phyloP scores from a whole-genome alignment of 2,113 vertebrate genomes.

The Pomatostomus ruficeps region DNA sequence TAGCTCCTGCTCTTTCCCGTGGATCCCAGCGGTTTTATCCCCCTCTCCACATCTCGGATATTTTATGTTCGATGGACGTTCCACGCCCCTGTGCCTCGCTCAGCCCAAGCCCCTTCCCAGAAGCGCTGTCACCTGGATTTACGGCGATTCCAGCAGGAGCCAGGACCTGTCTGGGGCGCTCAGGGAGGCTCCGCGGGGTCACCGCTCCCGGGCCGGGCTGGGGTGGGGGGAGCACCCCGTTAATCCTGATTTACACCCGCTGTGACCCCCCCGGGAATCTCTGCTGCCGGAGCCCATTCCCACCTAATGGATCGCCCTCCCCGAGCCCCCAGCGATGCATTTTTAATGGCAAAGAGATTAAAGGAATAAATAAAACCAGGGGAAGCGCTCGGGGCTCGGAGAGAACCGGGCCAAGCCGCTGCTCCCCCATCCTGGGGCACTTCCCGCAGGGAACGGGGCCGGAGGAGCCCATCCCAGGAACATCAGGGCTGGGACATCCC shows the following conservation, averaged over 20 bases:
- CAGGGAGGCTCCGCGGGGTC: neutral
- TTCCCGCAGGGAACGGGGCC: fast-evolving
- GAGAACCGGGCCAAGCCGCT: fast-evolving
- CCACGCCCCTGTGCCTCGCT: neutral
- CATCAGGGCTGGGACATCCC: neutral
- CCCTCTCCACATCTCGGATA: fast-evolving
- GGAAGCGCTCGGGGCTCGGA: neutral
- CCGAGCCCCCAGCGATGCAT: neutral
- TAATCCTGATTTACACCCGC: neutral
- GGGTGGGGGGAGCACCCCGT: fast-evolving
- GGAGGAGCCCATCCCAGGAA: neutral
- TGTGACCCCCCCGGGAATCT: neutral
- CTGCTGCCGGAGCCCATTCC: neutral
- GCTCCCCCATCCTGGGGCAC: fast-evolving
- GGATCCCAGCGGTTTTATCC: neutral
- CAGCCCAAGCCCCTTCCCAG: neutral
- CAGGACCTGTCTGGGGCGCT: neutral
- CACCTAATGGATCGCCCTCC: neutral
- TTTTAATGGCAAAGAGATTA: conserved; percentile 34
- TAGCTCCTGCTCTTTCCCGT: neutral
- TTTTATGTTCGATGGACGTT: neutral
- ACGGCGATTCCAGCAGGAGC: neutral
- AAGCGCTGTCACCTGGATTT: neutral
- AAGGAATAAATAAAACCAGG: neutral
- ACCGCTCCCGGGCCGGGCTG: fast-evolving